phyloP scores from a whole-genome alignment of 2,888 invertebrate genomes.

The Eilema griseolum region DNA sequence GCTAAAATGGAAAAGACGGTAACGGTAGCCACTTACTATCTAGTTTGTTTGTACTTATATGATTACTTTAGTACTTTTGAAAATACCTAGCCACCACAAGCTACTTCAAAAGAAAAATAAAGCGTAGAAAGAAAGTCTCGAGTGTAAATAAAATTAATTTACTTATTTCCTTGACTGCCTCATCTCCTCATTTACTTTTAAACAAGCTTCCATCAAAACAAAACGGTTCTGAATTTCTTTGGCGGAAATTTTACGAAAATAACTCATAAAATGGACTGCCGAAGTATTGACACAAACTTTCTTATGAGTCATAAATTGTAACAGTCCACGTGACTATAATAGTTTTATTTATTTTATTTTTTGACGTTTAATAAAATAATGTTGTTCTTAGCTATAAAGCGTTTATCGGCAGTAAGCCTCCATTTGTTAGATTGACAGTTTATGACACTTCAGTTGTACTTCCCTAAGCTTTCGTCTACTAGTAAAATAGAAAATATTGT shows the following conservation, averaged over 20 bases:
- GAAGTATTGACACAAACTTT: conserved; percentile 22
- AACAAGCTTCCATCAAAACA: conserved; percentile 21
- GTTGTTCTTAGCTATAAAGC: conserved; percentile 53
- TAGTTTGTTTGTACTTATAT: no score
- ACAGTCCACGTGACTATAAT: conserved; percentile 44
- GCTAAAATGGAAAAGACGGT: no score
- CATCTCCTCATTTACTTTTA: conserved; percentile 12
- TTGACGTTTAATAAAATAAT: conserved; percentile 50
- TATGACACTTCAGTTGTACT: conserved; percentile 41
- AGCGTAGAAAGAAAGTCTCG: background rate
- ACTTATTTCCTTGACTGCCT: conserved; percentile 14
- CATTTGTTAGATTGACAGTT: conserved; percentile 66
- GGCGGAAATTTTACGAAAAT: conserved; percentile 20
- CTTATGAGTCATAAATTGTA: conserved; percentile 36
- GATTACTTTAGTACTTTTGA: background rate
- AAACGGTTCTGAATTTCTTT: conserved; percentile 16
- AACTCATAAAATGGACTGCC: conserved; percentile 12
- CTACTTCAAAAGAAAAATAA: background rate
- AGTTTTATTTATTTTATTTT: conserved; percentile 46
- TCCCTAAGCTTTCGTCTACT: background rate
- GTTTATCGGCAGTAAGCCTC: conserved; percentile 64
- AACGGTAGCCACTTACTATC: background rate
- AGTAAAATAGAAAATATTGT: background rate
- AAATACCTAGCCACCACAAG: background rate
- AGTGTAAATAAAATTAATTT: conserved; percentile 15